These are phyloP conservation scores for Morinoia aosen DNA, from an alignment of 2,888 invertebrate species.

Conservation along the genomic window DNA sequence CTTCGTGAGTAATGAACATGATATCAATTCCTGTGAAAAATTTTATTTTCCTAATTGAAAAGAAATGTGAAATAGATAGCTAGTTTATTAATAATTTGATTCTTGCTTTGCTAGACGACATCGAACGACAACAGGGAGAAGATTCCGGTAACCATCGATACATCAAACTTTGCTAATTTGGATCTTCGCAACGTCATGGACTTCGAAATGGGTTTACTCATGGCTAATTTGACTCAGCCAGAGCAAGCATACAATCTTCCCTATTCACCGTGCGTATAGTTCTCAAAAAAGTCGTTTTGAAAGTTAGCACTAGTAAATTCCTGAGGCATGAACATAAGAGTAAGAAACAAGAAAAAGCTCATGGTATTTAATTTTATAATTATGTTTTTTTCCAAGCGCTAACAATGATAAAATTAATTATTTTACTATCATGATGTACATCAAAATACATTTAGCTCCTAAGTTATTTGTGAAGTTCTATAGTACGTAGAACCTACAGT, in stretches of 20 bases:
- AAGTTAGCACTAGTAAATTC: background rate
- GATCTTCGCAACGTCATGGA: constrained; percentile 79
- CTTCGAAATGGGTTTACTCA: constrained; percentile 88
- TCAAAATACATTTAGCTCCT: no score
- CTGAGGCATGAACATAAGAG: no score
- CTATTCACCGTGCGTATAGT: constrained; percentile 82
- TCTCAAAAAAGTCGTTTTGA: background rate
- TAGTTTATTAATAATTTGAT: background rate
- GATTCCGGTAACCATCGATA: constrained; percentile 82
- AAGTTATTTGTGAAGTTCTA: no score
- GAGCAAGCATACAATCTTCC: constrained; percentile 77
- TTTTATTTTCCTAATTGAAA: no score
- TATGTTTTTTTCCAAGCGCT: no score
- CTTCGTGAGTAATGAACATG: background rate
- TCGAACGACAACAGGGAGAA: constrained; percentile 74
- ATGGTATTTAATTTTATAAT: no score
- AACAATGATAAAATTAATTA: no score
- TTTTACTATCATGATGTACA: no score
- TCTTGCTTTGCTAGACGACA: background rate
- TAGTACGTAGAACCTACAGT: no score
- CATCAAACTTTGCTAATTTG: constrained; percentile 80
- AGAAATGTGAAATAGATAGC: background rate
- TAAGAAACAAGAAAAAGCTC: no score
- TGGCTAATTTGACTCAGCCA: constrained; percentile 88
- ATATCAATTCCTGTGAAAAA: background rate